These are phyloP conservation scores for Euplagia quadripunctaria DNA, from an alignment of 2,888 invertebrate genomes.

Conservation along the genomic window DNA sequence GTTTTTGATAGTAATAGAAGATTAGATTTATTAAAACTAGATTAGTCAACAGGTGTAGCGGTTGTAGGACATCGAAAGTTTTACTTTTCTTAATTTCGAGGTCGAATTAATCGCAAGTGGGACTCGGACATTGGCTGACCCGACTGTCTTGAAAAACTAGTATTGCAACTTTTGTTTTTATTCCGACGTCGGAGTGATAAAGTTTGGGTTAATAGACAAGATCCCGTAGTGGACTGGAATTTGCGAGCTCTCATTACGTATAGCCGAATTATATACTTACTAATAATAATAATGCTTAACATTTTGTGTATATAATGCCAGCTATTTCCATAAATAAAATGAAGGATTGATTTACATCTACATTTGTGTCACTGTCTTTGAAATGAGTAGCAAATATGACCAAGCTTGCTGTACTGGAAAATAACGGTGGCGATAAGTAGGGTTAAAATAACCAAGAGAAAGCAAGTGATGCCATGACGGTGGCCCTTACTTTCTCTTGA, in stretches of 20 bases:
- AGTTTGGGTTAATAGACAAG: neutral
- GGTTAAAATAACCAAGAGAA: slow-evolving; percentile 76
- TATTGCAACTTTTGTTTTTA: slow-evolving; percentile 83
- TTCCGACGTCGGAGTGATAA: slow-evolving; percentile 60
- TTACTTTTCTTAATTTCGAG: slow-evolving; percentile 67
- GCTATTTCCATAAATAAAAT: neutral
- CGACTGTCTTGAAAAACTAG: slow-evolving; percentile 80
- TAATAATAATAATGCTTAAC: too few relatives aligned
- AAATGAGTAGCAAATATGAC: neutral
- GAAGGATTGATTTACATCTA: neutral
- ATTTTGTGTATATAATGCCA: neutral
- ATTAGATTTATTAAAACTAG: slow-evolving; percentile 6
- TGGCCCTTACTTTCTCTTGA: slow-evolving; percentile 81
- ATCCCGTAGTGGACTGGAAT: neutral
- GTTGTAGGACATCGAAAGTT: slow-evolving; percentile 69
- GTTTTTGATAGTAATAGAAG: neutral
- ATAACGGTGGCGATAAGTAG: slow-evolving; percentile 54
- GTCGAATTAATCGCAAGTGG: slow-evolving; percentile 73
- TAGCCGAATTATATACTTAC: neutral
- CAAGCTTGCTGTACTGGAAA: slow-evolving; percentile 17
- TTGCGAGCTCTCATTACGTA: neutral
- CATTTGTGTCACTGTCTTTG: neutral
- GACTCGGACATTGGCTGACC: slow-evolving; percentile 66
- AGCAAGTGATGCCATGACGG: slow-evolving; percentile 61
- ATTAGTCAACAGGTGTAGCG: slow-evolving; percentile 42